Conservation (phyloP, 1,140 invertebrate species). For the Neotoxoptera formosana region DNA sequence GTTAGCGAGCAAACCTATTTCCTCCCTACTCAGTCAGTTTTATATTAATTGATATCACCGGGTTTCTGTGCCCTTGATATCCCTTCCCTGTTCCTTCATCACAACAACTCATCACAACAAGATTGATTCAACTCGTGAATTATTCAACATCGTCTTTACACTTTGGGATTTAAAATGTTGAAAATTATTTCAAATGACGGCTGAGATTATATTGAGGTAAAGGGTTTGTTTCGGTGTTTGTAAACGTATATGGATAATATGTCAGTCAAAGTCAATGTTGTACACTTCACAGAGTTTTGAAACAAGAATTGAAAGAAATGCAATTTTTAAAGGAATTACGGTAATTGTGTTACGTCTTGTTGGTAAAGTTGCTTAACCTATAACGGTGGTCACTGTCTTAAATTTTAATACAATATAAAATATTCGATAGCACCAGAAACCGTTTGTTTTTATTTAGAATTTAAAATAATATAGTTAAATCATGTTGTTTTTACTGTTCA, state of each 20-base stretch:
- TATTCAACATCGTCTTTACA: conserved; percentile 46
- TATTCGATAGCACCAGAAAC: background rate
- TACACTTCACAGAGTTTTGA: background rate
- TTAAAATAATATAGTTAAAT: background rate
- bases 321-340: background rate
- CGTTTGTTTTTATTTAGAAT: background rate
- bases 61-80: background rate
- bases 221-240: background rate
- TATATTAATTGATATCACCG: conserved; percentile 50
- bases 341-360: background rate
- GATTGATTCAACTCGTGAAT: conserved; percentile 55
- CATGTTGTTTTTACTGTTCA: background rate
- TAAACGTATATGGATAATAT: conserved; percentile 7
- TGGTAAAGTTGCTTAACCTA: too few species aligned
- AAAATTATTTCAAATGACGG: conserved; percentile 37
- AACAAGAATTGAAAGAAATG: background rate
- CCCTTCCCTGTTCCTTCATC: background rate
- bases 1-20: conserved; percentile 41
- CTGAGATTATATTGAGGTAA: conserved; percentile 29
- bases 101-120: background rate
- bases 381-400: background rate
- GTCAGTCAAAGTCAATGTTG: conserved; percentile 34
- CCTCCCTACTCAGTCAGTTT: conserved; percentile 12
- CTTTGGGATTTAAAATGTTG: conserved; percentile 36
- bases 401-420: too few species aligned